Evolutionary conservation across 2,888 invertebrate species (phyloP), one percentile per base, ranked within the genome.

Genomic region (Hesperia comma): DNA sequence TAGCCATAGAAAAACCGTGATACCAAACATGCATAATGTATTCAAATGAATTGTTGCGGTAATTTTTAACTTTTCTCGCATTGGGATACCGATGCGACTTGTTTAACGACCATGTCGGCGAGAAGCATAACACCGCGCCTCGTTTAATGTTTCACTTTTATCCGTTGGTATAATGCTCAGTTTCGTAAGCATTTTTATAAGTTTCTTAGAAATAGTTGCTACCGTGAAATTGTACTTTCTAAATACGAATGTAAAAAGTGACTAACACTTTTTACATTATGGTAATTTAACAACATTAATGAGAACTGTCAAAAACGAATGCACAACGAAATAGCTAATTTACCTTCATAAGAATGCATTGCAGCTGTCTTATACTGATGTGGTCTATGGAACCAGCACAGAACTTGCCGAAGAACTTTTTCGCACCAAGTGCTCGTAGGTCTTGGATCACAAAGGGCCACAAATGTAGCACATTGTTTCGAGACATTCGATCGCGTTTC

Each of bases 381-480:
- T 99, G 99, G 88, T 99, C 99, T 73, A 99, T 99, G 70, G 98
- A 95, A 19, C 99, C 99, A 0, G 99, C 99, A 92, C 99, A 99
- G 89, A 99, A 99, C 90, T 99, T 99, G 15, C 99, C 99, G 84
- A 98, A 99, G 93, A 99, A 99, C 84, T 99, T 98, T 87, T 99
- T 99, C 17, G 99, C 99, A 19, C 99, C 99, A 33, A 99, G 94
- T 72, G 96, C 96, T 68, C 97, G 95, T 74, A 99, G 93, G 90
- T 99, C 99, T 75, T 98, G 97, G 70, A 99, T 99, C 54, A 99
- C 98, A 88, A 98, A 99, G 58, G 99, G 99, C 99, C 99, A 99
- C 71, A 99, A 92, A 86, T 99, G 99, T 55, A 99, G 94, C 33
- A 99, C 99, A 87, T 99, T 99, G 93, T 99, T 99, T 26, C 99